Percentiles rank a stretch among this genome's conserved stretches.
These are phyloP conservation scores for Philotrypesis tridentata DNA, from an alignment of 1,140 invertebrate genomes.

Conservation along the genomic window DNA sequence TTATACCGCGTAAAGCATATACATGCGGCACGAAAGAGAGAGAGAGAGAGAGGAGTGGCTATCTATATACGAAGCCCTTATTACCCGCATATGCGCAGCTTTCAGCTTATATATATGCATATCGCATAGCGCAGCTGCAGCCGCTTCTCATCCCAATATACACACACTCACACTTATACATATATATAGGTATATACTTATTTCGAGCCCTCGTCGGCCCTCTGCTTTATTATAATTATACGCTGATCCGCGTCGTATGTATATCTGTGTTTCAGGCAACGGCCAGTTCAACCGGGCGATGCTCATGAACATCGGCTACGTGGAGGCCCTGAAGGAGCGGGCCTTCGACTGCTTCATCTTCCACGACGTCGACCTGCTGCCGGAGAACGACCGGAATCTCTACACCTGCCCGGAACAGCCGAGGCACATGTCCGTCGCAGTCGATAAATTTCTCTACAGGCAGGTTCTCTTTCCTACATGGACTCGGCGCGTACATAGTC, in stretches of 20 bases:
- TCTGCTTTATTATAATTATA: no score
- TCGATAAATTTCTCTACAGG: conserved; percentile 92
- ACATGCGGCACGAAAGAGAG: no score
- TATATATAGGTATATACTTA: no score
- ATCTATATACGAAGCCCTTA: not conserved
- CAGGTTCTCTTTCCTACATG: conserved; percentile 65
- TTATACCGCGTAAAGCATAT: no score
- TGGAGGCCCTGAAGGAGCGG: conserved; percentile 85
- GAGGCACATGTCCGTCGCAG: conserved; percentile 94
- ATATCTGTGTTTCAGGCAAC: conserved; percentile 72
- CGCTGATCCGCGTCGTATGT: no score
- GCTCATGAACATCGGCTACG: conserved; percentile 96
- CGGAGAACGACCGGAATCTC: conserved; percentile 93
- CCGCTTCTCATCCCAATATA: no score
- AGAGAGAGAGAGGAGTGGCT: not conserved
- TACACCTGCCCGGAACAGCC: conserved; percentile 94
- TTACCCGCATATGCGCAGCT: not conserved
- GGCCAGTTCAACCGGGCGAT: conserved; percentile 92
- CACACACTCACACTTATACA: no score
- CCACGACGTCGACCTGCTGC: conserved; percentile 95
- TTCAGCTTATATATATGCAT: not conserved
- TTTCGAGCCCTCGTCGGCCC: not conserved
- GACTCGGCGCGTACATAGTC: no score
- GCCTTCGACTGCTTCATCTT: conserved; percentile 94
- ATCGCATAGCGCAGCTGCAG: no score